These are phyloP conservation scores for Danio tinwini DNA, from an alignment of 2,797 vertebrate species.

Conservation along the genomic window DNA sequence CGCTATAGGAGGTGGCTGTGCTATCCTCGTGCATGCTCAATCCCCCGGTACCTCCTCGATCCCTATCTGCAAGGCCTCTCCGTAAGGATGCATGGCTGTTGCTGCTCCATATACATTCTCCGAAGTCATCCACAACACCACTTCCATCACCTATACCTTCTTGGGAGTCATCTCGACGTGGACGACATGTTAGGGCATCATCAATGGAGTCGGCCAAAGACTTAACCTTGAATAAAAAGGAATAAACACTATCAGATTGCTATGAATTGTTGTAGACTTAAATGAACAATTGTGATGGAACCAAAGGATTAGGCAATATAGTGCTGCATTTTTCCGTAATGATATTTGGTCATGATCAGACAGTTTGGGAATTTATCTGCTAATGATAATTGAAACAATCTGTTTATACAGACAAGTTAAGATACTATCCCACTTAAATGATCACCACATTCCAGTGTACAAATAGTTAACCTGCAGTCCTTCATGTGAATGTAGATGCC, in stretches of 20 bases:
- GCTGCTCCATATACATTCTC: constrained; percentile 74
- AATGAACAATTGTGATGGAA: neutral
- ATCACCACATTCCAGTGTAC: neutral
- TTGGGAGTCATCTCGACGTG: constrained; percentile 77
- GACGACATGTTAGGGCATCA: constrained; percentile 87
- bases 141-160: constrained; percentile 77
- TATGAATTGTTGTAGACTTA: neutral
- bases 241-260: neutral
- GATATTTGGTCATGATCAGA: neutral
- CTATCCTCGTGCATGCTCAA: constrained; percentile 88
- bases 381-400: neutral
- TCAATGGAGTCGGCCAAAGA: constrained; percentile 92
- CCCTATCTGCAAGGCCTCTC: constrained; percentile 62
- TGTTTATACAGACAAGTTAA: too few species aligned
- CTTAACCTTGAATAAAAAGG: constrained; percentile 80
- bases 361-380: neutral
- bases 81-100: constrained; percentile 64
- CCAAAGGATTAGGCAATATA: too few species aligned
- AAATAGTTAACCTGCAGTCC: neutral
- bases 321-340: neutral
- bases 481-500: neutral
- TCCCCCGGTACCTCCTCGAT: constrained; percentile 67
- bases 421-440: neutral
- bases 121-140: constrained; percentile 77
- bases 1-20: constrained; percentile 90